phyloP scores from a whole-genome alignment of 2,797 vertebrate species.

The Scolopax rusticola region DNA sequence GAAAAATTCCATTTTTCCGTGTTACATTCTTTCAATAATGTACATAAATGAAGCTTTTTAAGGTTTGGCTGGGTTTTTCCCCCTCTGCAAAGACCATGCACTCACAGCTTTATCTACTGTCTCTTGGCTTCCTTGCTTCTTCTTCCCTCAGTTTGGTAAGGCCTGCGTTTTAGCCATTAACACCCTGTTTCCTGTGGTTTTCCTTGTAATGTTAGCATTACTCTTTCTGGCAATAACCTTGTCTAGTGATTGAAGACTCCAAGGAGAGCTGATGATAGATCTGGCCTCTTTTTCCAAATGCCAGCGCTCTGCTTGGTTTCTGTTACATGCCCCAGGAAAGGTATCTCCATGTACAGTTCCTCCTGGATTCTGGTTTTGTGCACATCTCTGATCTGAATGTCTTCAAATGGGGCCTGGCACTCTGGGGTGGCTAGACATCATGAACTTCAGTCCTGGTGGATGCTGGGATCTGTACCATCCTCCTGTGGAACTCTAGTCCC shows the following conservation, averaged over 20 bases:
- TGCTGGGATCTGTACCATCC: not conserved
- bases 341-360: not conserved
- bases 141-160: not conserved
- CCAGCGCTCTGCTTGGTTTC: not conserved
- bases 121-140: not conserved
- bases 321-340: not conserved
- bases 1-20: not conserved
- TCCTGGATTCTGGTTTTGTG: not conserved
- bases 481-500: not conserved
- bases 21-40: slow-evolving; percentile 20
- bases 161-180: not conserved
- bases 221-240: not conserved
- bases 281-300: not conserved
- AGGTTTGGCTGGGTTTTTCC: not conserved
- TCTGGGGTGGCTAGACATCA: not conserved
- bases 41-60: not conserved
- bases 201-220: not conserved
- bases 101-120: not conserved
- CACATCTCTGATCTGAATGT: not conserved
- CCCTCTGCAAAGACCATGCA: not conserved
- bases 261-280: not conserved
- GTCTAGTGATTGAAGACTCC: not conserved
- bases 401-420: not conserved
- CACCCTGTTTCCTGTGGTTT: not conserved
- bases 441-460: not conserved